These are phyloP conservation scores for Tribolium madens DNA, from an alignment of 1,140 invertebrate species.

Conservation along the genomic window DNA sequence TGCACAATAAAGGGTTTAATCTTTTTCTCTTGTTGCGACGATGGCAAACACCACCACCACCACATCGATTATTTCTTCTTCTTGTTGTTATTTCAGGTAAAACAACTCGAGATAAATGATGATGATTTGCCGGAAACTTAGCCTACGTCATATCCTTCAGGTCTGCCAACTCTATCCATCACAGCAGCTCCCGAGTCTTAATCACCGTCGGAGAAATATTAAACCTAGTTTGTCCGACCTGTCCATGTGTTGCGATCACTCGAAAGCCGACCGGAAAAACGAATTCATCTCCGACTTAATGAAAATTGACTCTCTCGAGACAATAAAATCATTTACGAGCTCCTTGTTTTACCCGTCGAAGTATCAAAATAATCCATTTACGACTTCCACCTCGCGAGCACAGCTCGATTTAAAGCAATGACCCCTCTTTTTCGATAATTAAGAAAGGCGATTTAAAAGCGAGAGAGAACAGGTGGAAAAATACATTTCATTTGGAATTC, in stretches of 20 bases:
- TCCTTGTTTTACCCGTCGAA: too few relatives aligned
- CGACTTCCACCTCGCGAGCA: slow-evolving; percentile 21
- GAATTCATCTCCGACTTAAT: too few relatives aligned
- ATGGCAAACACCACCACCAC: too few relatives aligned
- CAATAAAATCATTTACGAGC: too few relatives aligned
- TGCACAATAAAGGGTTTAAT: slow-evolving; percentile 41
- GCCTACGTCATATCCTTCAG: slow-evolving; percentile 53
- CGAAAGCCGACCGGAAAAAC: neutral
- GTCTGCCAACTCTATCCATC: slow-evolving; percentile 55
- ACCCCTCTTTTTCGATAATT: slow-evolving; percentile 9
- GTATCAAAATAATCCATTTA: slow-evolving; percentile 36
- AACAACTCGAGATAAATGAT: slow-evolving; percentile 43
- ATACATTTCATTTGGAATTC: neutral
- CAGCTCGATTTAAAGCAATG: slow-evolving; percentile 16
- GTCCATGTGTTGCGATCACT: slow-evolving; percentile 4
- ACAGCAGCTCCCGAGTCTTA: slow-evolving; percentile 48
- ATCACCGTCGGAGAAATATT: slow-evolving; percentile 50
- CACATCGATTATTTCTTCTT: neutral
- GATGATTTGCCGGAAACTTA: slow-evolving; percentile 52
- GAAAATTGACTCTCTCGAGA: neutral
- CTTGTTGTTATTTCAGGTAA: neutral
- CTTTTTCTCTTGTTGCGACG: slow-evolving; percentile 26
- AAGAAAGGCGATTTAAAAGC: neutral
- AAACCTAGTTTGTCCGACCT: slow-evolving; percentile 47
- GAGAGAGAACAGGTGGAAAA: neutral